Conservation (phyloP, 1,140 invertebrate species). For the Varroa destructor region DNA sequence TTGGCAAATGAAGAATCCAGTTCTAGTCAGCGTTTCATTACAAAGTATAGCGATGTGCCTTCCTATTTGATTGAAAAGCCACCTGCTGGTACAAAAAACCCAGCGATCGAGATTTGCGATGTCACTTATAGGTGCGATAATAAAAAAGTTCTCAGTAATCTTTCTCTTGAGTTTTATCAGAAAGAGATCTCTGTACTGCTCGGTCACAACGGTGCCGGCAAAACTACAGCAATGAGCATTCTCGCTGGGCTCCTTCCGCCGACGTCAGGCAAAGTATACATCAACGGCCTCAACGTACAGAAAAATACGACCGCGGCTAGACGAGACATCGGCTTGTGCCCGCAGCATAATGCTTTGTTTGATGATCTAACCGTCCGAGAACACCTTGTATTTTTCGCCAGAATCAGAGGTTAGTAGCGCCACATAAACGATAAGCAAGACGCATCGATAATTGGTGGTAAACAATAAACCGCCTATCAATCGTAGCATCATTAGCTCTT, state of each 20-base stretch:
- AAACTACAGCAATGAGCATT: slow-evolving; percentile 32
- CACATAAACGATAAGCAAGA: not conserved
- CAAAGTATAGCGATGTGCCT: not conserved
- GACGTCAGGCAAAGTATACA: too few relatives aligned
- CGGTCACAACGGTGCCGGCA: slow-evolving; percentile 48
- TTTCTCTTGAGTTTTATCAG: slow-evolving; percentile 42
- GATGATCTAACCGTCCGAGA: slow-evolving; percentile 43
- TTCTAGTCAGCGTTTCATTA: too few relatives aligned
- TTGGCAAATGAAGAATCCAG: too few relatives aligned
- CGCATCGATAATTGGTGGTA: too few relatives aligned
- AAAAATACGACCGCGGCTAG: slow-evolving; percentile 48
- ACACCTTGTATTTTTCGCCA: slow-evolving; percentile 41
- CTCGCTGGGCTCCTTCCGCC: too few relatives aligned
- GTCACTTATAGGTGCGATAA: slow-evolving; percentile 35
- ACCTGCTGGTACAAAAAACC: slow-evolving; percentile 28
- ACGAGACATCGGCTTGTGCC: slow-evolving; percentile 53
- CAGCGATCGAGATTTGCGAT: slow-evolving; percentile 32
- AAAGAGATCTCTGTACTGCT: slow-evolving; percentile 45
- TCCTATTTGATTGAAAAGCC: slow-evolving; percentile 34
- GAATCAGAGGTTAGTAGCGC: slow-evolving; percentile 33
- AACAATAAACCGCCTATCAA: too few relatives aligned
- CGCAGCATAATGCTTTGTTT: slow-evolving; percentile 48
- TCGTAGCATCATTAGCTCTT: too few relatives aligned
- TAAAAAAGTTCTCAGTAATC: slow-evolving; percentile 39
- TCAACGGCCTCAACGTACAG: slow-evolving; percentile 42